phyloP scores from a whole-genome alignment of 2,797 vertebrate species.

The Microctenopoma stevenorrisi region DNA sequence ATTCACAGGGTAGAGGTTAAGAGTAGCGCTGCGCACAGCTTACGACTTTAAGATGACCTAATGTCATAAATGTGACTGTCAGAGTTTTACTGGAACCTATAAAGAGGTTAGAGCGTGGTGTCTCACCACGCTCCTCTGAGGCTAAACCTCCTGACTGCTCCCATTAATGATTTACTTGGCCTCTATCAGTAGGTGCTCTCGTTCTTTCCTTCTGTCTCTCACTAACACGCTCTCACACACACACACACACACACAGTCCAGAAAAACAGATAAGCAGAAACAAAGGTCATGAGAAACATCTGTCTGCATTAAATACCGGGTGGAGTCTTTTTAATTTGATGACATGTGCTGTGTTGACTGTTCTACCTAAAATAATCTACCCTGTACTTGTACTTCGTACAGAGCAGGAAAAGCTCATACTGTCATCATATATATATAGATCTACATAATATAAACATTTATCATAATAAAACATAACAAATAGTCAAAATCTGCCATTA shows the following conservation, averaged over 20 bases:
- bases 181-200: constrained; percentile 69
- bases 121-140: constrained; percentile 63
- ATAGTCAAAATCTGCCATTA: not conserved
- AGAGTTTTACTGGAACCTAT: constrained; percentile 74
- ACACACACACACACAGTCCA: constrained; percentile 29
- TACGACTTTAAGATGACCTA: constrained; percentile 63
- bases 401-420: not conserved
- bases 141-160: constrained; percentile 64
- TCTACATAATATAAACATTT: not conserved
- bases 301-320: constrained; percentile 63
- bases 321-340: constrained; percentile 56
- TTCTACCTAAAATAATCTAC: constrained; percentile 10
- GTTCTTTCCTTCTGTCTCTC: constrained; percentile 16
- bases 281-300: constrained; percentile 73
- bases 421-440: not conserved
- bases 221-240: constrained; percentile 16
- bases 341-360: constrained; percentile 34
- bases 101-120: constrained; percentile 69
- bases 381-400: not conserved
- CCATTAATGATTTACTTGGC: constrained; percentile 84
- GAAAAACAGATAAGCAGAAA: constrained; percentile 66
- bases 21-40: constrained; percentile 31
- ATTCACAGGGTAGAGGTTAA: constrained; percentile 20
- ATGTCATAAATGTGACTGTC: constrained; percentile 73
- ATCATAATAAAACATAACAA: not conserved